Evolutionary conservation across 2,797 vertebrate genomes (phyloP).

Genomic region (Chiloscyllium punctatum): DNA sequence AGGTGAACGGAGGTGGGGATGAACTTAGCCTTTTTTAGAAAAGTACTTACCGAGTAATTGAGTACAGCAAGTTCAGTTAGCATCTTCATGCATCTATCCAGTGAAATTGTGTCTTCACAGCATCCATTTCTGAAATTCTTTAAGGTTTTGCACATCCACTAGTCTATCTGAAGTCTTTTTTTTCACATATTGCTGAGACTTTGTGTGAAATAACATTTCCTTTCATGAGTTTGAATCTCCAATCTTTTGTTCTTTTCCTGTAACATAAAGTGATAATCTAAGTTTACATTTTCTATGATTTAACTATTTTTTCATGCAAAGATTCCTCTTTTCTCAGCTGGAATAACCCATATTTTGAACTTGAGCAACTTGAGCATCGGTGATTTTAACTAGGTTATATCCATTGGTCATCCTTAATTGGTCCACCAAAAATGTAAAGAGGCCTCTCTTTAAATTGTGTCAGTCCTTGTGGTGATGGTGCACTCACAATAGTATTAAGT

Average conservation of each 20-base stretch:
- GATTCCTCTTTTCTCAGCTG: neutral
- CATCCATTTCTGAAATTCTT: neutral
- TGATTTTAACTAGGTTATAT: neutral
- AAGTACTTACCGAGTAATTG: neutral
- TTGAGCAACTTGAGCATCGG: rapidly evolving
- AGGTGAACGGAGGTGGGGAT: too few species aligned
- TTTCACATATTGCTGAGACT: neutral
- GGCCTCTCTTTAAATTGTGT: neutral
- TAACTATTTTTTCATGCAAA: neutral
- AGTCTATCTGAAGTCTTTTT: neutral
- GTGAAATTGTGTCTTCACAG: neutral
- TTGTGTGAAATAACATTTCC: neutral
- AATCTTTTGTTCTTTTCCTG: neutral
- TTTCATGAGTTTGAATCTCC: neutral
- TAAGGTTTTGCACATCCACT: neutral
- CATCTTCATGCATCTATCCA: neutral
- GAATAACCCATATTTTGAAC: neutral
- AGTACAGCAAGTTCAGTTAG: neutral
- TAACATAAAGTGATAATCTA: neutral
- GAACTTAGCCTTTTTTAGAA: too few species aligned
- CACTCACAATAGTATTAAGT: neutral
- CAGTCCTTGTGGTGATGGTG: neutral
- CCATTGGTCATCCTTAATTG: neutral
- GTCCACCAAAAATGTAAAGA: neutral
- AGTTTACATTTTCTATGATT: neutral